These are phyloP conservation scores for Cygnus buccinator DNA, from an alignment of 2,113 vertebrate species.

Conservation along the genomic window DNA sequence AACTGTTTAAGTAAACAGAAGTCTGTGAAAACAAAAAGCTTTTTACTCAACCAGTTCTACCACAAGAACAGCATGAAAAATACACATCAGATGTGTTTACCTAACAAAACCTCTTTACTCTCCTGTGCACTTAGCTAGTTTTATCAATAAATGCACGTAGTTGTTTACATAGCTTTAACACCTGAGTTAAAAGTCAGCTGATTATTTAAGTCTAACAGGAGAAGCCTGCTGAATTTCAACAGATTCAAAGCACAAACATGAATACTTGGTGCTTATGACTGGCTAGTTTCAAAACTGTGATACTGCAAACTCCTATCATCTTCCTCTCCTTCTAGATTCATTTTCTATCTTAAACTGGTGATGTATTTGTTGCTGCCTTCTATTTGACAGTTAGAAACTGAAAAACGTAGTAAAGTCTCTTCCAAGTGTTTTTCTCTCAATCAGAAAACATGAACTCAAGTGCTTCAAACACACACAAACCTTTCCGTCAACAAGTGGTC, in stretches of 20 bases:
- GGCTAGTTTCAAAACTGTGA: background rate
- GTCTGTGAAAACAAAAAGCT: background rate
- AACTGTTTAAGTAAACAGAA: background rate
- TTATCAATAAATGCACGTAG: background rate
- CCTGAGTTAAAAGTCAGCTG: accelerated
- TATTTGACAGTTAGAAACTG: background rate
- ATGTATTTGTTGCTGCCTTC: background rate
- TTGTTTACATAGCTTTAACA: background rate
- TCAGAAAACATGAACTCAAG: background rate
- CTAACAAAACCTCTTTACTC: background rate
- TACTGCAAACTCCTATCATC: background rate
- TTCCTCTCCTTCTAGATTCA: background rate
- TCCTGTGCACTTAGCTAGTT: background rate
- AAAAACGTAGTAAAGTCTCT: background rate
- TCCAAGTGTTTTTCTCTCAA: background rate
- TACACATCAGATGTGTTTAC: background rate
- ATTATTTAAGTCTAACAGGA: background rate
- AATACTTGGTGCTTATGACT: background rate
- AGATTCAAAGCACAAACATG: background rate
- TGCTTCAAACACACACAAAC: background rate
- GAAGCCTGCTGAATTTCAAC: background rate
- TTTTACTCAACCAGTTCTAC: background rate
- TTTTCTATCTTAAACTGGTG: background rate
- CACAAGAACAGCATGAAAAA: background rate
- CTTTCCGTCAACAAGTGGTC: too few relatives aligned